Base-by-base conservation (phyloP, 2,113 vertebrate genomes). In the Toxotes jaculatrix region DNA sequence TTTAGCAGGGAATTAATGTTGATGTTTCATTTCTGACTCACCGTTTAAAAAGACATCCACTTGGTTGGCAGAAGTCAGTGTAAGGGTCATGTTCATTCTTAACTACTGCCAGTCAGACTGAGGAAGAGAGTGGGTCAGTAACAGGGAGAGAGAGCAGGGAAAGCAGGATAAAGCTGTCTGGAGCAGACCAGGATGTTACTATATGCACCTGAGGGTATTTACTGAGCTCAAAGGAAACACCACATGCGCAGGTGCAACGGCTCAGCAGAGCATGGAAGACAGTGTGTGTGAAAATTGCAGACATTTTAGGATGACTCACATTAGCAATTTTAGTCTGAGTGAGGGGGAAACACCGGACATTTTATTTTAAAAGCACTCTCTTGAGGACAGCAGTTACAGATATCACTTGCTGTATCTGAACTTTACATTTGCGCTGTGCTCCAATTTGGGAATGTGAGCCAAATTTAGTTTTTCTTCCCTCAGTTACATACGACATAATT, bases 1-100 rank as follows among this genome's bases (percentile, higher is more conserved):
- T 93, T 95, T 94, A 94, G 90, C 80, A 38, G 78, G 79, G 91
- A 94, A 93, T 94, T 94, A 94, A 94, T 87, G 93, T 91, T 93
- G 91, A 94, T 94, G 92, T 92, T 93, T 93, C 91, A 87, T 92
- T 92, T 93, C 90, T 92, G 85, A 92, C 88, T 91, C 70, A 31
- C 74, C 87, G 53, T 93, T 93, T 91, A 92, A 88, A 84, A 91
- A 92, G 91, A 93, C 91, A 91, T 94, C 89, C 78, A 69, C 75
- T 91, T 72, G 74, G 66, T 85, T 93, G 90, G 89, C 93, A 93
- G 87, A 79, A 91, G 93, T 89, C 90, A 76, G 89, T 57, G 67
- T 72, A 43, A 82, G 84, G 93, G 91, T 93, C 84, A 70, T 91
- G 90, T 92, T 88, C 73, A 3, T 89, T 88, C 80, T 92, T 92